Conservation (phyloP, 1,140 invertebrate genomes). For the Cheumatopsyche charites region DNA sequence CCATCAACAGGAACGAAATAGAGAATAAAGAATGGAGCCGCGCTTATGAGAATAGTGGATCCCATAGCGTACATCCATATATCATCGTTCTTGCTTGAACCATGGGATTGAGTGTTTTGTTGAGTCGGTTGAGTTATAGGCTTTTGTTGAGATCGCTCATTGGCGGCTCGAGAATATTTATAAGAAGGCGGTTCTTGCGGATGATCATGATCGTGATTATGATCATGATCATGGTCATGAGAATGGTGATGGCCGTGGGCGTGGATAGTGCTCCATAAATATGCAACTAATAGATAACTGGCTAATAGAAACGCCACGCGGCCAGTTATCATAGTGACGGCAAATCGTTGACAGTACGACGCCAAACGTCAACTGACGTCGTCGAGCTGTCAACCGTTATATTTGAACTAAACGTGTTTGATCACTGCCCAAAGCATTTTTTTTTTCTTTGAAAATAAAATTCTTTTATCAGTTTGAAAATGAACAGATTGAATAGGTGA, state of each 20-base stretch:
- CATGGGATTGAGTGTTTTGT: conserved; percentile 1
- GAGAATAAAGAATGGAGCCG: conserved; percentile 91
- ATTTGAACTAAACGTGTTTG: too few species aligned
- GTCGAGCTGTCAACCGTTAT: too few species aligned
- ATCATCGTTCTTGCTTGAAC: conserved; percentile 54
- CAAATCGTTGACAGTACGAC: too few species aligned
- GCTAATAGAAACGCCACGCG: too few species aligned
- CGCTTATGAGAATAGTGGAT: conserved; percentile 91
- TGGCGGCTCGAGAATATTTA: conserved; percentile 78
- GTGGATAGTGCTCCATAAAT: conserved; percentile 1
- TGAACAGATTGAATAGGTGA: too few species aligned
- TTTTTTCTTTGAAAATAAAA: too few species aligned
- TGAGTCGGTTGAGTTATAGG: background rate
- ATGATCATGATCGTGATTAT: conserved; percentile 33
- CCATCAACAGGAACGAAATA: conserved; percentile 94
- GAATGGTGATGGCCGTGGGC: conserved; percentile 4
- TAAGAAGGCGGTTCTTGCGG: conserved; percentile 68
- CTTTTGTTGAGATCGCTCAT: conserved; percentile 56
- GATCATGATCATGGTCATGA: conserved; percentile 16
- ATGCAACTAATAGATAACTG: too few species aligned
- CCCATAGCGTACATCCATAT: conserved; percentile 84
- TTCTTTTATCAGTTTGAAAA: too few species aligned
- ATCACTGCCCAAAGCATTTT: too few species aligned
- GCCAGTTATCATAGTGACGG: too few species aligned
- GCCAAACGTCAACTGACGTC: too few species aligned